Evolutionary conservation across 2,113 vertebrate genomes (phyloP).

Genomic region (Chlamydotis undulata): DNA sequence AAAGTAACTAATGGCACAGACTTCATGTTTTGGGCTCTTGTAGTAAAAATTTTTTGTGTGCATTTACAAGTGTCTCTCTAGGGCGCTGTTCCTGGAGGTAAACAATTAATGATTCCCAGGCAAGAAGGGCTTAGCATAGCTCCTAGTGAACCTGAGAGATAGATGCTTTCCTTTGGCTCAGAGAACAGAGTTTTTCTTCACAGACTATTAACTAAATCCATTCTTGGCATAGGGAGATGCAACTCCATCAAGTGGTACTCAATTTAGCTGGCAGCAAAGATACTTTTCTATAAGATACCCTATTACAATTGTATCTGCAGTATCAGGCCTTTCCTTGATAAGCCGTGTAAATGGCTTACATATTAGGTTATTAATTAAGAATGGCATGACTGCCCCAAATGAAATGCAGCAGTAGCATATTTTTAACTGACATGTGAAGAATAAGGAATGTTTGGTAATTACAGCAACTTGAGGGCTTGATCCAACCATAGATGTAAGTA

Average conservation of each 20-base stretch:
- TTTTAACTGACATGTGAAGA: not conserved
- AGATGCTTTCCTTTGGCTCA: not conserved
- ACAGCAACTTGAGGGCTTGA: not conserved
- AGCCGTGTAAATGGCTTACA: not conserved
- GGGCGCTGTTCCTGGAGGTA: not conserved
- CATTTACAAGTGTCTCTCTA: not conserved
- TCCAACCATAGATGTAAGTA: not conserved
- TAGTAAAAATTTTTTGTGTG: not conserved
- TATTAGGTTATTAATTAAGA: not conserved
- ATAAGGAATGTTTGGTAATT: not conserved
- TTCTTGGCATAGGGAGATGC: not conserved
- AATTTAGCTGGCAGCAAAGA: not conserved
- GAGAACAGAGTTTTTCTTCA: not conserved
- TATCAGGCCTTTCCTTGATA: not conserved
- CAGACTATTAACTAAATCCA: not conserved
- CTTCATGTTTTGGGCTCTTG: not conserved
- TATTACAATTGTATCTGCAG: not conserved
- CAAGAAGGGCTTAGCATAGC: not conserved
- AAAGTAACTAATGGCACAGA: accelerated
- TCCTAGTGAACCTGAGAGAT: not conserved
- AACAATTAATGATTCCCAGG: not conserved
- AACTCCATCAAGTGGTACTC: not conserved
- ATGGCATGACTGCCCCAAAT: not conserved
- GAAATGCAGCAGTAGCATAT: not conserved
- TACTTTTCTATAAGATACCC: not conserved